Evolutionary conservation across 2,888 invertebrate species (phyloP), one percentile per base, ranked within the genome.

Genomic region (Microchrysa polita): DNA sequence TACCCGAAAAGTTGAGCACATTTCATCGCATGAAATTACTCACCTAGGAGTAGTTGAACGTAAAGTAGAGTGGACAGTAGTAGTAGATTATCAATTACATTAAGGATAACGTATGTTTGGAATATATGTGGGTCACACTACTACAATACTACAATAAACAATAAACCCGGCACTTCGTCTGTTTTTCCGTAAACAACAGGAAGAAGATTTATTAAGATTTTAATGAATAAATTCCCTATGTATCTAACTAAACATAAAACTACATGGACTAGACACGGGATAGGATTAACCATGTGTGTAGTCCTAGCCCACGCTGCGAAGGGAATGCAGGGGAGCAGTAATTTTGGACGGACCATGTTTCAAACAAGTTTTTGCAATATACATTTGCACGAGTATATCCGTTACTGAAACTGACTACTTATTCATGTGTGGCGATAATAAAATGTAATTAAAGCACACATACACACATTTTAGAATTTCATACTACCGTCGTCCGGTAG

Each of bases 81-180:
- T 20, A n/a, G n/a, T 18, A 55, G 18, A 57, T 69, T 57, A 57
- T 69, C 69, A 69, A 69, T 69, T 69, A 69, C 57, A 69, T 69
- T 69, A 69, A 69, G 67, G 67, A 67, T 22, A 57, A 69, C 69
- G 55, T 55, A 40, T 34, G 2, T 22, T n/a, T n/a, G n/a, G 42
- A 34, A 69, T 55, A 20, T n/a, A n/a, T n/a, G n/a, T 57, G 55
- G 69, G 69, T 69, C 69, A 69, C 69, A 40, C 42, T 18, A 69
- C 57, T 69, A 57, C 65, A n/a, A 14, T n/a, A n/a, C 27, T 34
- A 34, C 27, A 34, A 34, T 34, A 34, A 2, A 34, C 27, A 34
- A 34, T 34, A 34, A 2, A 34, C 27, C 7, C 27, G 27, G 20
- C 22, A 65, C 44, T 65, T 65, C 48, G 65, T 65, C 65, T 48